Evolutionary conservation across 2,113 vertebrate species (phyloP).

Genomic region (Leiothrix lutea): DNA sequence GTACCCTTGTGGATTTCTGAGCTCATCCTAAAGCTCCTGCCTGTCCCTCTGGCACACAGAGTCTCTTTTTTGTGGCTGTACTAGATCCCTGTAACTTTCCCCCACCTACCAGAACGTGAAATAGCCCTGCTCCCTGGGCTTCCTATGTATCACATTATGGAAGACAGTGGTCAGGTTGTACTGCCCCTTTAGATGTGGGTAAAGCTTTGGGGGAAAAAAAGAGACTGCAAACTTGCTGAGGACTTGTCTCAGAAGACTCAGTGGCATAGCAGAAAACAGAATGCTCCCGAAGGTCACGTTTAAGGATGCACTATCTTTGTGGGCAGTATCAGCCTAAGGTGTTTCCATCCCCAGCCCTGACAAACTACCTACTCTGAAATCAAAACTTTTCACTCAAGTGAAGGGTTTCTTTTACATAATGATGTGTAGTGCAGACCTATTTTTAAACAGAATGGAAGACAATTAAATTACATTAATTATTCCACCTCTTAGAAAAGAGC

Average conservation of each 20-base stretch:
- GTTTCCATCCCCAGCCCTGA: background rate
- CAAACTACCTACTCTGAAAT: background rate
- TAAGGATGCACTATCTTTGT: background rate
- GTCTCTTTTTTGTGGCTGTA: background rate
- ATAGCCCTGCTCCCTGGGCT: background rate
- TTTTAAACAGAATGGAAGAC: background rate
- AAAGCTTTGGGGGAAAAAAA: fast-evolving
- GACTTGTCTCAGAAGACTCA: background rate
- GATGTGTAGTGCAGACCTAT: background rate
- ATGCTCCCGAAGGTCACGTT: background rate
- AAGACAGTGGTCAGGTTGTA: background rate
- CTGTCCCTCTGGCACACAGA: background rate
- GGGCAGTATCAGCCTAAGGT: background rate
- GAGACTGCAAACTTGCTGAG: background rate
- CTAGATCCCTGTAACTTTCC: background rate
- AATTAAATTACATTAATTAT: background rate
- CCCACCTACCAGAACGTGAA: background rate
- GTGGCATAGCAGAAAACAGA: background rate
- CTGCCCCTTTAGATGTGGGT: background rate
- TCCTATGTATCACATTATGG: background rate
- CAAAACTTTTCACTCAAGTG: background rate
- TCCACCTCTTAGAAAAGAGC: background rate
- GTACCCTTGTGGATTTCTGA: background rate
- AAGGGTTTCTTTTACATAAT: background rate
- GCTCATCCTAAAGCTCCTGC: background rate